Conservation (phyloP, 2,888 invertebrate genomes). For the Polyommatus icarus region DNA sequence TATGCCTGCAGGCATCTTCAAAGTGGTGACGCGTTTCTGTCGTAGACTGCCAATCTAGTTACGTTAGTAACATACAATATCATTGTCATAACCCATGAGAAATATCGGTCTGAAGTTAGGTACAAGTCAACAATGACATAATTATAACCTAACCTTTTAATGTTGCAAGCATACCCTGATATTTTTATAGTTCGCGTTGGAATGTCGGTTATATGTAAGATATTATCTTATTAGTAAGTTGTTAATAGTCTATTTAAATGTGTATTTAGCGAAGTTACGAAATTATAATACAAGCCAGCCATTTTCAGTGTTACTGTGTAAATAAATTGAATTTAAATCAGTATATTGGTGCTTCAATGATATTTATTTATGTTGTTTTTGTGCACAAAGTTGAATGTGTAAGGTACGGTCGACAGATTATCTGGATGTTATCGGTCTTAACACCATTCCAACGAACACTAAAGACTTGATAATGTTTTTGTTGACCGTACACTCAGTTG, state of each 20-base stretch:
- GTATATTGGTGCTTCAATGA: constrained; percentile 62
- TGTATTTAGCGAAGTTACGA: constrained; percentile 68
- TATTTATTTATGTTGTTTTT: constrained; percentile 47
- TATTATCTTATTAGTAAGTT: constrained; percentile 76
- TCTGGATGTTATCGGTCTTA: not conserved
- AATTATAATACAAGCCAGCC: constrained; percentile 56
- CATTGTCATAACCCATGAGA: constrained; percentile 2
- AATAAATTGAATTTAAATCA: constrained; percentile 60
- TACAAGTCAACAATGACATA: not conserved
- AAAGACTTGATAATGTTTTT: constrained; percentile 9
- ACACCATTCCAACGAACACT: constrained; percentile 17
- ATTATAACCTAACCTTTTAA: not conserved
- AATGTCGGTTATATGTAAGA: constrained; percentile 65
- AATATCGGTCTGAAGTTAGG: constrained; percentile 18
- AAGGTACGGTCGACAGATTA: constrained; percentile 16
- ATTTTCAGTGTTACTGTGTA: constrained; percentile 45
- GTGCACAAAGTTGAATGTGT: constrained; percentile 63
- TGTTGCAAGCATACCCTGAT: not conserved
- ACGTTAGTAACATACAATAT: too few relatives aligned
- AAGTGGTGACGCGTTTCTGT: too few relatives aligned
- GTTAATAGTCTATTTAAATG: constrained; percentile 75
- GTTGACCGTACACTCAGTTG: constrained; percentile 27
- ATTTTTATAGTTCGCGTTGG: constrained; percentile 33
- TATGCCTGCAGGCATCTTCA: too few relatives aligned
- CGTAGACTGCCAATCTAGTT: too few relatives aligned